Percentiles rank a stretch among this genome's conserved stretches.
These are phyloP conservation scores for Raja brachyura DNA, from an alignment of 2,113 vertebrate genomes.

Conservation along the genomic window DNA sequence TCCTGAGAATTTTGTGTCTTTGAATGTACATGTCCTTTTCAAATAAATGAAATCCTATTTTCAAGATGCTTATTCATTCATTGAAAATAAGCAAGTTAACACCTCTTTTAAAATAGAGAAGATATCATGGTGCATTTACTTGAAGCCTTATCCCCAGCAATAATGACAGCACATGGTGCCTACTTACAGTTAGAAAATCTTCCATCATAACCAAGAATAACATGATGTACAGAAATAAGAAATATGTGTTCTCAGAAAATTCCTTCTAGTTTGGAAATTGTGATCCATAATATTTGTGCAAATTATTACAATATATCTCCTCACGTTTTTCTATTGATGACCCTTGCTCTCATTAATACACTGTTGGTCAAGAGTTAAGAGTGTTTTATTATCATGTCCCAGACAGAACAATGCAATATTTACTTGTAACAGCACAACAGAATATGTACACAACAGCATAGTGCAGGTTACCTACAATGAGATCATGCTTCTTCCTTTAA, in stretches of 20 bases:
- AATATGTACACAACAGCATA: no score
- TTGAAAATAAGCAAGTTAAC: neutral
- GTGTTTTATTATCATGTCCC: no score
- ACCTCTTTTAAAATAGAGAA: neutral
- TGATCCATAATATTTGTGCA: neutral
- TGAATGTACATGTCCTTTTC: neutral
- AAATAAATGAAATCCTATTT: neutral
- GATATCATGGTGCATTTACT: neutral
- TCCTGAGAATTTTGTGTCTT: neutral
- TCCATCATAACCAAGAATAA: neutral
- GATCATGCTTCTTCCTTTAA: neutral
- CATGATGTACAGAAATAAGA: neutral
- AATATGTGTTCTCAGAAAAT: neutral
- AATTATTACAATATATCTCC: neutral
- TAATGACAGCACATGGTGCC: neutral
- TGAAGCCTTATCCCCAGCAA: neutral
- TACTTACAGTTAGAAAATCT: neutral
- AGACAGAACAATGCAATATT: no score
- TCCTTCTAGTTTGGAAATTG: neutral
- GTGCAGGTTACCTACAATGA: neutral
- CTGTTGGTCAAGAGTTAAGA: no score
- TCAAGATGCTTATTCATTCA: neutral
- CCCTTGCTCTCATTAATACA: neutral
- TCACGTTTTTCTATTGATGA: neutral
- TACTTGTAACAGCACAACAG: no score